A percentile compares a stretch with the other conserved stretches of the same genome.
Evolutionary conservation across 1,140 invertebrate genomes (phyloP).

Genomic region (Lepidurus couesii): DNA sequence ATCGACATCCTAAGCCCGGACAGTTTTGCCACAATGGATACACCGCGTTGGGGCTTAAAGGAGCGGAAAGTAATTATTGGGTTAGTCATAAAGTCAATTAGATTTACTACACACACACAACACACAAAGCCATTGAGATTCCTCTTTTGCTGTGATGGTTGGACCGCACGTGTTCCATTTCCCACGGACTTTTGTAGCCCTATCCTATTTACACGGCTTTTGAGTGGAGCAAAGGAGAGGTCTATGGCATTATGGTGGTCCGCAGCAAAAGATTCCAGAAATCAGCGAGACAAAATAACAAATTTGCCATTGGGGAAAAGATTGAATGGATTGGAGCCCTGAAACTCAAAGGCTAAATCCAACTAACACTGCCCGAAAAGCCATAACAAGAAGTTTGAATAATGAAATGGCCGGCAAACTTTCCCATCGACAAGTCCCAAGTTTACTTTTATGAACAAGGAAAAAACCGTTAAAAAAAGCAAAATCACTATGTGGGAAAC

Average conservation of each 20-base stretch:
- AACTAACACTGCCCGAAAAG: background rate
- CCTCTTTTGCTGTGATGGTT: background rate
- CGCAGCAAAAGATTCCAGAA: background rate
- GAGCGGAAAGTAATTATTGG: slow-evolving; percentile 6
- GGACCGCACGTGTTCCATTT: background rate
- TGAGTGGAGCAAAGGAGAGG: background rate
- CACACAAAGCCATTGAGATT: too few relatives aligned
- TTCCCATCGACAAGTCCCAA: background rate
- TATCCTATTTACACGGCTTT: background rate
- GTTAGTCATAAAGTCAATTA: background rate
- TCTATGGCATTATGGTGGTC: background rate
- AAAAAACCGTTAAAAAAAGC: background rate
- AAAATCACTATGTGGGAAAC: background rate
- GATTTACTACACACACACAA: too few relatives aligned
- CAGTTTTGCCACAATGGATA: background rate
- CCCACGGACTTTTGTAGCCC: background rate
- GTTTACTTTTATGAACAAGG: background rate
- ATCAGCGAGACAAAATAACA: slow-evolving; percentile 9
- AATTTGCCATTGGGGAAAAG: background rate
- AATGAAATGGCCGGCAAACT: background rate
- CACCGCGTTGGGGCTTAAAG: background rate
- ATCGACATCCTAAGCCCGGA: too few relatives aligned
- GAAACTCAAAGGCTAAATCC: background rate
- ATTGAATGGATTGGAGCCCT: background rate
- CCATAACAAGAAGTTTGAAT: slow-evolving; percentile 11